phyloP scores from a whole-genome alignment of 2,888 invertebrate species.

The Drosophila robusta region DNA sequence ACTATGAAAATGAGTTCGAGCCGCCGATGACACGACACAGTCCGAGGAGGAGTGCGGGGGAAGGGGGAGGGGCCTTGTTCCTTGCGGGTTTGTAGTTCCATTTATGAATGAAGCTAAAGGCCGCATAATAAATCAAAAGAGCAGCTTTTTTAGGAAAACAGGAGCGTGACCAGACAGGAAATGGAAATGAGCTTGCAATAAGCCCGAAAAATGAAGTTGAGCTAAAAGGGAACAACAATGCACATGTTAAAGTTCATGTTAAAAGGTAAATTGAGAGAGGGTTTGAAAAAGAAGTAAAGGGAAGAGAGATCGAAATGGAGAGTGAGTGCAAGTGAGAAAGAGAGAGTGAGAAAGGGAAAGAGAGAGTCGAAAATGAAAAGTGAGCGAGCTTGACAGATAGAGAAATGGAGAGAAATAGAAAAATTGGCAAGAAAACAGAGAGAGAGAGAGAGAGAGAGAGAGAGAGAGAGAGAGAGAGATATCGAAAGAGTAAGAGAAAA shows the following conservation, averaged over 20 bases:
- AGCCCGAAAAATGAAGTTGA: background rate
- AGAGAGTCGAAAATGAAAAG: no score
- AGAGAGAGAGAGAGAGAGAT: no score
- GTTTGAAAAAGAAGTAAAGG: background rate
- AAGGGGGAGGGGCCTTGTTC: constrained; percentile 1
- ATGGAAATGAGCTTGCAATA: constrained; percentile 69
- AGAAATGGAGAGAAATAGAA: no score
- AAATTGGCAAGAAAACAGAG: background rate
- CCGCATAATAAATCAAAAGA: constrained; percentile 69
- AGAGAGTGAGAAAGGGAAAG: no score
- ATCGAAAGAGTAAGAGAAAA: no score
- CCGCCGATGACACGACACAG: constrained; percentile 75
- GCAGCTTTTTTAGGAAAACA: constrained; percentile 19
- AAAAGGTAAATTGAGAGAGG: background rate
- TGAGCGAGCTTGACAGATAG: no score
- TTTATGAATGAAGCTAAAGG: constrained; percentile 72
- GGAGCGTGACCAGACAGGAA: constrained; percentile 71
- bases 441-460: no score
- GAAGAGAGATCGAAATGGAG: background rate
- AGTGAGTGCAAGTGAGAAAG: background rate
- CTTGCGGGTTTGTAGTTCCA: constrained; percentile 49
- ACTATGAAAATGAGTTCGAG: constrained; percentile 78
- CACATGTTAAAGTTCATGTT: constrained; percentile 1
- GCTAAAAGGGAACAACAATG: background rate
- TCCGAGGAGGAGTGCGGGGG: no score